A percentile compares a stretch with the other conserved stretches of the same genome.
These are phyloP conservation scores for Eumaeus atala DNA, from an alignment of 1,140 invertebrate genomes.

Conservation along the genomic window DNA sequence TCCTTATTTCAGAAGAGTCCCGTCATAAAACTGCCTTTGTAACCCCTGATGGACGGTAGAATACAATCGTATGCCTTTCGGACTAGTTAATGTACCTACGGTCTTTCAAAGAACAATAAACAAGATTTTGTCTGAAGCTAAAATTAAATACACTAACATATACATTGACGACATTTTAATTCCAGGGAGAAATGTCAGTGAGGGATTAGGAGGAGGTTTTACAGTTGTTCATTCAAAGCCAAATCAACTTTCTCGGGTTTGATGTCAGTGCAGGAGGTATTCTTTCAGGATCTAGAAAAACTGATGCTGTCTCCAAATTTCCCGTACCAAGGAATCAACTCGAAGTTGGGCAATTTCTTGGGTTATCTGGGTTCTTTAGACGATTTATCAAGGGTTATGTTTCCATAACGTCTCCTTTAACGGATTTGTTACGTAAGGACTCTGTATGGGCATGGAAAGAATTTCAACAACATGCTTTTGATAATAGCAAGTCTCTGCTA, in stretches of 20 bases:
- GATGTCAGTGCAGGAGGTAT: no score
- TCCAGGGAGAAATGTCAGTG: no score
- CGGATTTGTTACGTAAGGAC: constrained; percentile 35
- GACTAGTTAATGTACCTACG: constrained; percentile 12
- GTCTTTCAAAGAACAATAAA: constrained; percentile 16
- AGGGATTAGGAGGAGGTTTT: no score
- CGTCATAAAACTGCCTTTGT: constrained; percentile 15
- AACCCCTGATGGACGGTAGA: constrained; percentile 11
- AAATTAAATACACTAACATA: background rate
- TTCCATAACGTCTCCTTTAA: constrained; percentile 31
- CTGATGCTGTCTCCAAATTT: constrained; percentile 37
- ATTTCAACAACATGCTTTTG: background rate
- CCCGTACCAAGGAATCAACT: constrained; percentile 28
- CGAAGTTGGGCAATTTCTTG: constrained; percentile 35
- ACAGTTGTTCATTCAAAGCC: no score
- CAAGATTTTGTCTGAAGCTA: background rate
- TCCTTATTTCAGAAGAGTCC: constrained; percentile 9
- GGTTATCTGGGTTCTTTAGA: constrained; percentile 44
- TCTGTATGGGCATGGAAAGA: constrained; percentile 15
- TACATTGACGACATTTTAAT: constrained; percentile 14
- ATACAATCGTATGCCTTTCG: constrained; percentile 11
- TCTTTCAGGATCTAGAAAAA: constrained; percentile 31
- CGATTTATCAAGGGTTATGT: constrained; percentile 42
- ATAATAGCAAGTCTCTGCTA: constrained; percentile 2
- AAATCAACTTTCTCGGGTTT: no score